Conservation (phyloP, 2,113 vertebrate genomes). For the Trichomycterus rosablanca region DNA sequence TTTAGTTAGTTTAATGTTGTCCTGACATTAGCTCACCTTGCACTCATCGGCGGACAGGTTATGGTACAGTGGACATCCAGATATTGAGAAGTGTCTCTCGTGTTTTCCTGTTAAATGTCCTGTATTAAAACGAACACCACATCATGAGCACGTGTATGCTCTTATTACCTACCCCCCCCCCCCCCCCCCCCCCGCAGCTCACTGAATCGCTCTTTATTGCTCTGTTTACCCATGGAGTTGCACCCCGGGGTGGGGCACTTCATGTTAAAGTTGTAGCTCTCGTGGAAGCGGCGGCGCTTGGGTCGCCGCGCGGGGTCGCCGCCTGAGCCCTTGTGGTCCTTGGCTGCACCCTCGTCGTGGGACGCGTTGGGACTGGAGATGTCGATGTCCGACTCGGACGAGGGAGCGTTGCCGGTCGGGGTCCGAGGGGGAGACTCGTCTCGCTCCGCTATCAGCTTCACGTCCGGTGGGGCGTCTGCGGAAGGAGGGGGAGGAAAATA, state of each 20-base stretch:
- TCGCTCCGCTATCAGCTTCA: slow-evolving; percentile 84
- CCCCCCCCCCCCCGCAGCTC: no score
- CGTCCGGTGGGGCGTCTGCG: slow-evolving; percentile 66
- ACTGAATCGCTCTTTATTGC: no score
- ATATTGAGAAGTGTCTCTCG: slow-evolving; percentile 95
- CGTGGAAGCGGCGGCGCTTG: slow-evolving; percentile 94
- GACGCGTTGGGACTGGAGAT: slow-evolving; percentile 96
- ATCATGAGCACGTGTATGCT: no score
- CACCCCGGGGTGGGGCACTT: slow-evolving; percentile 96
- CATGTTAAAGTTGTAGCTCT: slow-evolving; percentile 99
- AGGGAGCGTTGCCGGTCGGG: slow-evolving; percentile 94
- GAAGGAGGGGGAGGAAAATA: slow-evolving; percentile 8
- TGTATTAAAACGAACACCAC: slow-evolving; percentile 47
- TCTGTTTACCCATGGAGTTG: slow-evolving; percentile 86
- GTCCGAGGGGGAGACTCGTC: slow-evolving; percentile 96
- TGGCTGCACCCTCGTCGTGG: slow-evolving; percentile 90
- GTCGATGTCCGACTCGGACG: slow-evolving; percentile 97
- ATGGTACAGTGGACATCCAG: slow-evolving; percentile 94
- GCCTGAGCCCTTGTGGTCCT: slow-evolving; percentile 91
- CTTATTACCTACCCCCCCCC: no score
- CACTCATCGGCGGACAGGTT: slow-evolving; percentile 97
- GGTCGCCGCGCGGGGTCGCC: slow-evolving; percentile 94
- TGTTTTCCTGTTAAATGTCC: slow-evolving; percentile 97
- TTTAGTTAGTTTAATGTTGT: neutral
- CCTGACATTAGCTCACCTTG: slow-evolving; percentile 70